Evolutionary conservation across 2,797 vertebrate species (phyloP), one percentile per base, ranked within the genome.

Genomic region (Benthosema pterotum): DNA sequence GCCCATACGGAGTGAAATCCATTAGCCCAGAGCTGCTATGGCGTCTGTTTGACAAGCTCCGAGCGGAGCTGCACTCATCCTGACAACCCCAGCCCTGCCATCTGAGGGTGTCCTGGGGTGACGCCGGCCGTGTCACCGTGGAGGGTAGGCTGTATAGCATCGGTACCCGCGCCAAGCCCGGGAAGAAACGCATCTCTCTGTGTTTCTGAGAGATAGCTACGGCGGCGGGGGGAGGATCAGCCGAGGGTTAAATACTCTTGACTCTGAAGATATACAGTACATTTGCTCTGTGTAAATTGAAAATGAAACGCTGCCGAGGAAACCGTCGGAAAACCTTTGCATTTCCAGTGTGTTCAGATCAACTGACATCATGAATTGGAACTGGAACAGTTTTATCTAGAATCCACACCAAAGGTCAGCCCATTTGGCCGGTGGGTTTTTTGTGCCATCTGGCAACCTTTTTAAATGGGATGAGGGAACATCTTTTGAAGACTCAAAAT

Each of bases 381-480:
- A 18, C 57, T 48, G n/a, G n/a, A 60, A 71, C 63, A 57, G 59
- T 72, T 84, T 83, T n/a, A 71, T 70, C 49, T 55, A 67, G 62
- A 81, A 70, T 42, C 18, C 43, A 17, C 38, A 43, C 15, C 61
- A 56, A 49, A 17, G 52, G 15, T 11, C 15, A 45, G 3, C 32
- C 32, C 32, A 38, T 38, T 9, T 38, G 66, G 67, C 75, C 71
- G 61, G 50, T 88, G 88, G 89, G 86, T 88, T 90, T 88, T 90
- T 88, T 83, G 85, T 78, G 80, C 88, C 90, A 90, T 89, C 87
- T 90, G 86, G 79, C 86, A 86, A 90, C 87, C 85, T 87, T 79
- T 69, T 84, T 25, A 75, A 63, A 67, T 77, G 82, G 79, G 85
- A 77, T 74, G 55, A 53, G 59, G 60, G 83, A 67, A 71, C 71